Base-by-base conservation (phyloP, 2,888 invertebrate genomes). In the Cerceris ruficornis region DNA sequence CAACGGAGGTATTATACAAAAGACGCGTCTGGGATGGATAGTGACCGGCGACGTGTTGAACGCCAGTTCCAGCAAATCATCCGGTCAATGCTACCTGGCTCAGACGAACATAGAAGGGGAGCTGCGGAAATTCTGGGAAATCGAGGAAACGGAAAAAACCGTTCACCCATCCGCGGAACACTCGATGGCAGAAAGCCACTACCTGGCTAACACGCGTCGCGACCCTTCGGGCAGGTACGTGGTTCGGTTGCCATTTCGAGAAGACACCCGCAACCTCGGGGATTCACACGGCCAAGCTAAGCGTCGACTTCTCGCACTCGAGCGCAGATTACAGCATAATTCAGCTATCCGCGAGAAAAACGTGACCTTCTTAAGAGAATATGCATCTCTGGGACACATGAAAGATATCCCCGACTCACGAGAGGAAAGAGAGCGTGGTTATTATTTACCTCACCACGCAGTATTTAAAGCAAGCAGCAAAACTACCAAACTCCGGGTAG, bases 381-480 rank as follows among this genome's bases (percentile, higher is more conserved):
- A 46, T 11, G 11, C 46, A 2, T 11, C 11, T 6, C 11, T 46
- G 11, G 11, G 11, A 11, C 46, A 46, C 46, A 46, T 46, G 46
- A 8, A 46, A 11, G 8, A 11, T 1, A 11, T 46, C 8, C 46
- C 46, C 0, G 46, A 8, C 11, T 8, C 11, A 28, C 28, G 28
- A 11, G 46, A 57, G 6, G 57, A 5, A 6, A n/a, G 28, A 17
- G 9, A n/a, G 15, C 15, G 28, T n/a, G 42, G 42, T 0, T 65
- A 13, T 7, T 67, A 58, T 49, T 6, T 67, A 7, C 67, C 67
- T 4, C 67, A 58, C n/a, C 67, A 58, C 39, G 13, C 58, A 0
- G 50, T 67, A 2, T n/a, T 49, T 7, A 58, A 58, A 7, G 28
- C 28, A 28, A 28, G 28, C 28, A 28, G 28, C 4, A 28, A 4